phyloP scores from a whole-genome alignment of 1,140 invertebrate genomes.

The Drosophila miranda region DNA sequence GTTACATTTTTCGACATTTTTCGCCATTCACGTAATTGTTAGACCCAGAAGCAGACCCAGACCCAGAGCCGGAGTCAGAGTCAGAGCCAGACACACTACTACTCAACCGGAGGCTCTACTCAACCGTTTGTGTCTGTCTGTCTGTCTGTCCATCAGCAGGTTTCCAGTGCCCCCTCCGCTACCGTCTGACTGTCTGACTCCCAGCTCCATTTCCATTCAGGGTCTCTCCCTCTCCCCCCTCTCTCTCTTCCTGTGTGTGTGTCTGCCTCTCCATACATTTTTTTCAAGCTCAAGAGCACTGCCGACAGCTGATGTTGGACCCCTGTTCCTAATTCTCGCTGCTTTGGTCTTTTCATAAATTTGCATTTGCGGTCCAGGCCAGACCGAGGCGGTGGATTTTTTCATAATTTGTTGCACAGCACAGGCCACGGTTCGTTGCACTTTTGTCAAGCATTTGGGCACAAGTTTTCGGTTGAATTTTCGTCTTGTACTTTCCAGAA shows the following conservation, averaged over 20 bases:
- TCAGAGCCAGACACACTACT: slow-evolving; percentile 51
- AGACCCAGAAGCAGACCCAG: slow-evolving; percentile 47
- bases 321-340: slow-evolving; percentile 34
- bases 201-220: slow-evolving; percentile 21
- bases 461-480: slow-evolving; percentile 39
- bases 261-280: slow-evolving; percentile 18
- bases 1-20: slow-evolving; percentile 67
- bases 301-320: slow-evolving; percentile 47
- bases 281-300: slow-evolving; percentile 76
- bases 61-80: slow-evolving; percentile 36
- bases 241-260: slow-evolving; percentile 7
- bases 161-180: background rate
- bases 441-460: slow-evolving; percentile 57
- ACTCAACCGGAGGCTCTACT: slow-evolving; percentile 13
- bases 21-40: slow-evolving; percentile 75
- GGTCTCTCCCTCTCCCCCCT: slow-evolving; percentile 4
- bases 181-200: slow-evolving; percentile 21
- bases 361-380: slow-evolving; percentile 49
- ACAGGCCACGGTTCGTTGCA: slow-evolving; percentile 53
- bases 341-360: slow-evolving; percentile 69
- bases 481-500: slow-evolving; percentile 23
- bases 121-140: slow-evolving; percentile 21
- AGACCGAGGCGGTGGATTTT: slow-evolving; percentile 36
- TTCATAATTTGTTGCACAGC: slow-evolving; percentile 59
- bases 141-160: slow-evolving; percentile 6